Evolutionary conservation across 2,888 invertebrate genomes (phyloP).

Genomic region (Cataglyphis altisquamis): DNA sequence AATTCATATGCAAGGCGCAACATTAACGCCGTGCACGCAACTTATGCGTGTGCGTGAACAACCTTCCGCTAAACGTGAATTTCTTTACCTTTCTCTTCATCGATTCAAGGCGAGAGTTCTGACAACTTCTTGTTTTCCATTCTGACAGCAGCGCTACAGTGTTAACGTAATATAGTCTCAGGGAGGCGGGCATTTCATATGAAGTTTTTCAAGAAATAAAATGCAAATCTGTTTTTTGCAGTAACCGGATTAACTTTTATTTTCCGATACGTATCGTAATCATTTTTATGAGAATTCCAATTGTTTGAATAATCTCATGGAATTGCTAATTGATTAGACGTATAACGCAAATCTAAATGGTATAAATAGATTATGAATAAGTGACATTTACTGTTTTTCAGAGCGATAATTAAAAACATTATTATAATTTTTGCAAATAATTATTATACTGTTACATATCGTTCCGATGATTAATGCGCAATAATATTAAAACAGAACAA

Average conservation of each 20-base stretch:
- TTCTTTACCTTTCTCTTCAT: background rate
- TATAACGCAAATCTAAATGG: background rate
- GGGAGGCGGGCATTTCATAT: background rate
- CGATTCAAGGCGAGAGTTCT: constrained; percentile 16
- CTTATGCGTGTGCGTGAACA: background rate
- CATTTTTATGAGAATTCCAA: background rate
- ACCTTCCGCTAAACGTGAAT: background rate
- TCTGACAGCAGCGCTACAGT: background rate
- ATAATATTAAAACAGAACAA: background rate
- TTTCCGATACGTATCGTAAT: background rate
- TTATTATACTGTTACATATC: background rate
- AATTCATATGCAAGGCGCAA: background rate
- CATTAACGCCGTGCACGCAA: background rate
- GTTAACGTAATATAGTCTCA: background rate
- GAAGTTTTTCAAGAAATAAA: background rate
- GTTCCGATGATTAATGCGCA: background rate
- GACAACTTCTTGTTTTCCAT: background rate
- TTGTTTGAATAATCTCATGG: background rate
- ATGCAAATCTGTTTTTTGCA: background rate
- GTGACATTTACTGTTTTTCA: background rate
- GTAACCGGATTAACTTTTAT: background rate
- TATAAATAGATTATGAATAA: background rate
- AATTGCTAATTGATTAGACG: background rate
- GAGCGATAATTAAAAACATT: background rate
- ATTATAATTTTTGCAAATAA: background rate